Evolutionary conservation across 2,888 invertebrate species (phyloP), one percentile per base, ranked within the genome.

Genomic region (Tineola bisselliella): DNA sequence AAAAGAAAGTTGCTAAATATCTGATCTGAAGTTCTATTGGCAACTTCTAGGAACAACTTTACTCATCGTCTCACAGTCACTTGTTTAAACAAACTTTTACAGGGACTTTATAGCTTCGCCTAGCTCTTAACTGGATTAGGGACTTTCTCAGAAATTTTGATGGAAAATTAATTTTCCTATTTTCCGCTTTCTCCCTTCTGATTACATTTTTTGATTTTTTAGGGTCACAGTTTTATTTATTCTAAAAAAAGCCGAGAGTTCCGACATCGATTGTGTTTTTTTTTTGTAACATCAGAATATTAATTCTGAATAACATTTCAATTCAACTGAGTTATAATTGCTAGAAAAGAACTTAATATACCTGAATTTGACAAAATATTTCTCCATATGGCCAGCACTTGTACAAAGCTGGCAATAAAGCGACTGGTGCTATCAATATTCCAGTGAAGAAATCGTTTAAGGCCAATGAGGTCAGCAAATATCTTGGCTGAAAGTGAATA

Each of bases 301-400:
- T 25, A 25, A 2, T 25, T 25, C 6, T 25, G 25, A 25, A 25
- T 4, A 6, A 25, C 25, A 25, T 25, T 25, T 25, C 25, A 25
- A 25, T 25, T 52, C 8, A 38, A 38, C 10, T 38, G 10, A 38
- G 10, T 3, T 38, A 38, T n/a, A 6, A 12, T 10, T 38, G 10
- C 3, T 6, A 38, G 10, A 38, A 38, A 38, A 38, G 3, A 38
- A 10, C 3, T 38, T 38, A n/a, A n/a, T 38, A 88, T 82, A 95
- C 95, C 93, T 95, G 95, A 76, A 95, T 94, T 83, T 95, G 95
- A 81, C 95, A 96, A 78, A 94, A 92, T 72, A 94, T 91, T 83
- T 95, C 94, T 61, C 95, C 94, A 84, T 94, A 95, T 38, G 95
- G 95, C 95, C 95, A 96, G 77, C 95, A 96, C 78, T 93, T 93